A percentile compares a stretch with the other conserved stretches of the same genome.
Conservation (phyloP, 2,113 vertebrate species). For the Microcebus ravelobensis region DNA sequence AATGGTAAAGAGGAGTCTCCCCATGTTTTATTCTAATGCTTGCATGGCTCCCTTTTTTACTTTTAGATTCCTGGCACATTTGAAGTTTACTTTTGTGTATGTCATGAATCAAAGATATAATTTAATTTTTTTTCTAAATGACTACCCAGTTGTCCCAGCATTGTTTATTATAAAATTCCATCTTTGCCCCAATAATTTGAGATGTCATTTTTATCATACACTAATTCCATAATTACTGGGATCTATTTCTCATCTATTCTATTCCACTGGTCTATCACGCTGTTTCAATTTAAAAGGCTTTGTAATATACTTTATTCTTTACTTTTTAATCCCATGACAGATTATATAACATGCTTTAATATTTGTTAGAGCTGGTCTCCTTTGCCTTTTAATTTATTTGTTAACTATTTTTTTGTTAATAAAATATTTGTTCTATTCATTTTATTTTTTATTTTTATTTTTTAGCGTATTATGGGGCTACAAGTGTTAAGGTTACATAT, state of each 20-base stretch:
- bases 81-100: neutral
- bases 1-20: neutral
- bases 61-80: neutral
- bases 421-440: too few species aligned
- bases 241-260: neutral
- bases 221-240: neutral
- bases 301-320: neutral
- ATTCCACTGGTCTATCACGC: neutral
- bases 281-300: neutral
- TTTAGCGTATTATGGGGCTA: too few species aligned
- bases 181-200: neutral
- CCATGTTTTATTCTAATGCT: neutral
- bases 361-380: neutral
- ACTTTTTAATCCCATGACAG: too few species aligned
- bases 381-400: neutral
- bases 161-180: neutral
- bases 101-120: neutral
- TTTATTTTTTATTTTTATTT: too few species aligned
- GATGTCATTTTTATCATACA: neutral
- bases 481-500: too few species aligned
- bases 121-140: neutral
- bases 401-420: too few species aligned
- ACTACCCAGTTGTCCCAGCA: neutral
- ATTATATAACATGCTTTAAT: neutral
- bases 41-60: neutral